A percentile compares a stretch with the other conserved stretches of the same genome.
Evolutionary conservation across 1,140 invertebrate species (phyloP).

Genomic region (Drosophila varians): DNA sequence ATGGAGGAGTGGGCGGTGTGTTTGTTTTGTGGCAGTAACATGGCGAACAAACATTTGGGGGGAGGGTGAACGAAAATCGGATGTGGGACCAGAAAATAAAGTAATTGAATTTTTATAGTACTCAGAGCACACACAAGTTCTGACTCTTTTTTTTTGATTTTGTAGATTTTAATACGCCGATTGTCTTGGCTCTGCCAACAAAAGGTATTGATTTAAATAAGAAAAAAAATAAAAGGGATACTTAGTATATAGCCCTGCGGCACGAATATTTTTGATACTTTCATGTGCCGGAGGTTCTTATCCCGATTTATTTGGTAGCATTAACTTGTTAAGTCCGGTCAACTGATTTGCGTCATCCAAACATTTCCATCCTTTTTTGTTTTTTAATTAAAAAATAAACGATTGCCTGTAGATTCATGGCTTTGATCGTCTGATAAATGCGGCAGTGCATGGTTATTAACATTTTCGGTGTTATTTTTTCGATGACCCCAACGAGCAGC

Average conservation of each 20-base stretch:
- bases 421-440: slow-evolving; percentile 42
- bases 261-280: not conserved
- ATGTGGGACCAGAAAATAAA: slow-evolving; percentile 55
- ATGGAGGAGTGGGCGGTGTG: slow-evolving; percentile 1
- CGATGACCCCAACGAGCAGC: not conserved
- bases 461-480: slow-evolving; percentile 22
- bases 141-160: slow-evolving; percentile 16
- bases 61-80: slow-evolving; percentile 23
- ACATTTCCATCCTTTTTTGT: slow-evolving; percentile 4
- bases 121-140: slow-evolving; percentile 25
- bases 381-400: slow-evolving; percentile 47
- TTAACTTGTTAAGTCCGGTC: slow-evolving; percentile 21
- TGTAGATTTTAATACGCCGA: slow-evolving; percentile 22
- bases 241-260: no score
- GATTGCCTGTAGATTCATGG: slow-evolving; percentile 18
- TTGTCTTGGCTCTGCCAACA: slow-evolving; percentile 14
- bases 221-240: no score
- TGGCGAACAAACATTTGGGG: slow-evolving; percentile 41
- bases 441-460: slow-evolving; percentile 37
- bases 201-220: not conserved
- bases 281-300: not conserved
- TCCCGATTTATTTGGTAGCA: not conserved
- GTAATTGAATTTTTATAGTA: slow-evolving; percentile 75
- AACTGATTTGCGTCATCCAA: slow-evolving; percentile 20
- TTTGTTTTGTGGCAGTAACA: slow-evolving; percentile 60